Evolutionary conservation across 2,888 invertebrate genomes (phyloP), one percentile per base, ranked within the genome.

Genomic region (Phlogophora meticulosa): DNA sequence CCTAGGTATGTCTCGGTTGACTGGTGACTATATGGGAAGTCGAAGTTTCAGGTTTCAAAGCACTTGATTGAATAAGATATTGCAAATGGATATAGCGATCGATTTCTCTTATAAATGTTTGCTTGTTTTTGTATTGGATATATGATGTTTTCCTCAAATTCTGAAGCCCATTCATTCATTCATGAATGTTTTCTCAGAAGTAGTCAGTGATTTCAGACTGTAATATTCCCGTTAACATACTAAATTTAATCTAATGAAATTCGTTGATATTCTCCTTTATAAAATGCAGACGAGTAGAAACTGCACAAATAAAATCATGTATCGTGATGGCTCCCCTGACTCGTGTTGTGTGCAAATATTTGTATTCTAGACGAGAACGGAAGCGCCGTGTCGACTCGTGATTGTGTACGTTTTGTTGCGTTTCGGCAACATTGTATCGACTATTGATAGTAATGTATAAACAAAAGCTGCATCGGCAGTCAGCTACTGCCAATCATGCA

Each of bases 331-430:
- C 65, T 56, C 52, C n/a, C 60, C 61, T 57, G 62, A 43, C 80
- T 60, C 49, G 48, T 59, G 32, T 63, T 75, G 49, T 70, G 46
- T 85, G 82, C 85, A 80, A 87, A 88, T 89, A 86, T 88, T 90
- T 87, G 87, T 85, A 82, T 76, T 87, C 87, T 80, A 87, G 87
- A 89, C 89, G 87, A 87, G 90, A 90, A 88, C 90, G 91, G 90
- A 90, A 89, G 84, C 85, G 78, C 79, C 81, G 83, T 84, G 88
- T 87, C 86, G 66, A 72, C 61, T 66, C 36, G 76, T 73, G 70
- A 75, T 81, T 81, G 81, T 75, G 52, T 76, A 73, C 68, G 83
- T 83, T 85, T 83, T 82, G 83, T 83, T 85, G 81, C 78, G 63
- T 65, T 80, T 86, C 78, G 76, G 73, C 78, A 81, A 81, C 83